Evolutionary conservation across 2,113 vertebrate species (phyloP).

Genomic region (Anguilla japonica): DNA sequence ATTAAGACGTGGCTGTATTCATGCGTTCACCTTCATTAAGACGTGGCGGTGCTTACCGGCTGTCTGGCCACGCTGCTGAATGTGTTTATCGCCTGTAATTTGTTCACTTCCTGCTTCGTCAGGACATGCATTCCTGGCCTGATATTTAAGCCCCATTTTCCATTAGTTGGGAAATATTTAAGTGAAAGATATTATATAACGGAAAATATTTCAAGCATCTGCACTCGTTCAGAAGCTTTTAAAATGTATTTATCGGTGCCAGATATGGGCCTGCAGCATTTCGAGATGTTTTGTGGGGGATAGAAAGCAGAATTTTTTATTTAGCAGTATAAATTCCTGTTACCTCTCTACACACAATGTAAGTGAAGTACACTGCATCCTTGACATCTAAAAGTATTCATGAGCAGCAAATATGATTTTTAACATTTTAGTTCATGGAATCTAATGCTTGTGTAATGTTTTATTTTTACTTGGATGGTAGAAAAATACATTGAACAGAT

Average conservation of each 20-base stretch:
- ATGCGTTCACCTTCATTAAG: conserved; percentile 24
- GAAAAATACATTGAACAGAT: background rate
- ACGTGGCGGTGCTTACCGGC: conserved; percentile 26
- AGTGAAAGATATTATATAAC: conserved; percentile 33
- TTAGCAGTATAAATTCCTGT: background rate
- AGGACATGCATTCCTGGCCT: conserved; percentile 60
- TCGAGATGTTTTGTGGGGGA: background rate
- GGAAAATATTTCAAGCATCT: conserved; percentile 18
- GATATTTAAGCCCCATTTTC: conserved; percentile 29
- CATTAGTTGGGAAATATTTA: conserved; percentile 11
- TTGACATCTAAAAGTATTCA: background rate
- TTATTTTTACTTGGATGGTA: background rate
- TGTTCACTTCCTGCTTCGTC: conserved; percentile 64
- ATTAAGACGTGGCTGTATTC: conserved; percentile 33
- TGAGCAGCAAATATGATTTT: background rate
- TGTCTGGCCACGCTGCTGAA: background rate
- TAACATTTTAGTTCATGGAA: background rate
- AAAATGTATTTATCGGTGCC: background rate
- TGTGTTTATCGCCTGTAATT: conserved; percentile 26
- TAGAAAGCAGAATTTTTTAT: background rate
- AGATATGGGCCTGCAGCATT: background rate
- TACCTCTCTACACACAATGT: background rate
- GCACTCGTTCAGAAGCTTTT: background rate
- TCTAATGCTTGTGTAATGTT: background rate
- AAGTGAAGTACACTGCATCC: background rate